A percentile compares a stretch with the other conserved stretches of the same genome.
phyloP scores from a whole-genome alignment of 1,140 invertebrate species.

The Heliconius hewitsoni region DNA sequence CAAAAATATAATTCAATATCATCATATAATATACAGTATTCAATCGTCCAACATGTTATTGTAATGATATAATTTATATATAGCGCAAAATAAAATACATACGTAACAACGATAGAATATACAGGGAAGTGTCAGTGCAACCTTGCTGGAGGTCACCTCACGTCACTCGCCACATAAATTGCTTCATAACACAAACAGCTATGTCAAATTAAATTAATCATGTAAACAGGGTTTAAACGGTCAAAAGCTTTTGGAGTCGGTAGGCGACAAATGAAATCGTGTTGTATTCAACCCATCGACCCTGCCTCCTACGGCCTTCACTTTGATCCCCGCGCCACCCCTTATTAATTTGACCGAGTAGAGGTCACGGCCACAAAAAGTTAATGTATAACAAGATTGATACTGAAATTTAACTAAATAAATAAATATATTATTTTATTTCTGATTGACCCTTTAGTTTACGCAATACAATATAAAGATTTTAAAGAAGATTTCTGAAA shows the following conservation, averaged over 20 bases:
- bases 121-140: slow-evolving; percentile 75
- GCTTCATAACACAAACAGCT: slow-evolving; percentile 60
- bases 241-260: slow-evolving; percentile 17
- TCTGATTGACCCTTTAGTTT: no score
- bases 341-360: slow-evolving; percentile 58
- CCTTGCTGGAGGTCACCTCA: slow-evolving; percentile 74
- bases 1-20: neutral
- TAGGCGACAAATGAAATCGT: slow-evolving; percentile 34
- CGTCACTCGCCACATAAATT: slow-evolving; percentile 73
- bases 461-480: neutral
- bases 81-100: slow-evolving; percentile 25
- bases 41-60: neutral
- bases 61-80: neutral
- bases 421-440: neutral
- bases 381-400: slow-evolving; percentile 28
- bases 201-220: slow-evolving; percentile 35
- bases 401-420: slow-evolving; percentile 26
- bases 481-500: neutral
- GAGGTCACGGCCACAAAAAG: slow-evolving; percentile 65
- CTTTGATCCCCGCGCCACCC: slow-evolving; percentile 42
- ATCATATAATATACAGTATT: neutral
- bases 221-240: slow-evolving; percentile 19
- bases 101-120: slow-evolving; percentile 68
- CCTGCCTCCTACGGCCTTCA: slow-evolving; percentile 40
- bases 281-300: slow-evolving; percentile 34